Base-by-base conservation (phyloP, 2,888 invertebrate genomes). In the Hyposoter dolosus region DNA sequence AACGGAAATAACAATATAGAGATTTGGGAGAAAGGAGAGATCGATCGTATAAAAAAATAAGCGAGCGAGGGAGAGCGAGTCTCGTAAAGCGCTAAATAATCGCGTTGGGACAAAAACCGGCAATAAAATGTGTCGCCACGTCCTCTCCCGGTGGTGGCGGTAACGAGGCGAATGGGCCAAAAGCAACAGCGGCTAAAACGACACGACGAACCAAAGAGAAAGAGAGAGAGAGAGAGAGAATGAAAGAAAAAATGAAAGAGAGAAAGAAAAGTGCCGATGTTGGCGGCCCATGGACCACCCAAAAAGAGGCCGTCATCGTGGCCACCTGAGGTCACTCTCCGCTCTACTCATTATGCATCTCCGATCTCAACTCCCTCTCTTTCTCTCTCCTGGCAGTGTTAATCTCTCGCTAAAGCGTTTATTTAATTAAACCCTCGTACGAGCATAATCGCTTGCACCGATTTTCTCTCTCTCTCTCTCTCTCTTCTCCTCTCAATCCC, bases 391-490 rank as follows among this genome's bases (percentile, higher is more conserved):
- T 91, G 93, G 92, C 94, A 93, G 94, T 90, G 93, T 94, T 94
- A 93, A 94, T 94, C 93, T 94, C 93, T 93, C 91, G 83, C 90
- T 92, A 92, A 93, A 93, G 93, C 93, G 93, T 93, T 94, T 93
- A 94, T 93, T 94, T 94, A 94, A 94, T 94, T 94, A 93, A 94
- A 93, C 90, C 91, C 92, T 91, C 75, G 90, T 90, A 90, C 81
- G 56, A 74, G 76, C 66, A 45, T 65, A 65, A 72, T 63, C 81
- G 82, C 87, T 87, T 90, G 83, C 86, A 87, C 88, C 69, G 68
- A 78, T 60, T 45, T 47, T 66, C 45, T 17, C 60, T 86, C 86
- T 82, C 88, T 85, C 85, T 84, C 84, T 89, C 89, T 85, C 87
- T 89, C 83, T 88, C 88, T 28, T 35, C 84, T 74, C 84, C 87